These are phyloP conservation scores for Saccostrea glomerata DNA, from an alignment of 1,140 invertebrate species.

Conservation along the genomic window DNA sequence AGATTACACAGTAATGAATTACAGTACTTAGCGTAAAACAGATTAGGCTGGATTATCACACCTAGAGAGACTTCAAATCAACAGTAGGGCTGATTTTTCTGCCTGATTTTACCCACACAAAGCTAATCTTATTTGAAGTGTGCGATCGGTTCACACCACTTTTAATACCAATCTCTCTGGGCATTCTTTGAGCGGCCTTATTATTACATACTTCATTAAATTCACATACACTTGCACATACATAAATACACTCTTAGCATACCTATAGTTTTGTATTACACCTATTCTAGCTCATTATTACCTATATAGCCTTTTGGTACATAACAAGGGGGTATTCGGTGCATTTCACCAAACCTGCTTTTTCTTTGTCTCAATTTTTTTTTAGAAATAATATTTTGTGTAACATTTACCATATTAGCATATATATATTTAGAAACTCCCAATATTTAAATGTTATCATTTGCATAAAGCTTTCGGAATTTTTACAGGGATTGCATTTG, in stretches of 20 bases:
- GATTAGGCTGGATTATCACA: not conserved
- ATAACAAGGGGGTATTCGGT: not conserved
- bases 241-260: not conserved
- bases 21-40: not conserved
- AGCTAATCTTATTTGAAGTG: constrained; percentile 8
- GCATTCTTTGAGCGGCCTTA: not conserved
- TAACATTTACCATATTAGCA: no score
- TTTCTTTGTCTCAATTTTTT: no score
- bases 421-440: no score
- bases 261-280: no score
- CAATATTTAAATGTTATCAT: no score
- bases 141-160: not conserved
- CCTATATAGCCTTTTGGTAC: not conserved
- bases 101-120: constrained; percentile 36
- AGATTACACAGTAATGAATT: constrained; percentile 25
- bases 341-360: not conserved
- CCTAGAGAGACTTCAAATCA: not conserved
- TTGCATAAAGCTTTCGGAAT: no score
- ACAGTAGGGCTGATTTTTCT: not conserved
- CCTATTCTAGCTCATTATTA: no score
- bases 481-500: no score
- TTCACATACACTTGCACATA: not conserved
- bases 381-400: no score
- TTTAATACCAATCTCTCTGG: not conserved
- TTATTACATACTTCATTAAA: not conserved